phyloP scores from a whole-genome alignment of 2,113 vertebrate genomes.

The Noturus placidus region DNA sequence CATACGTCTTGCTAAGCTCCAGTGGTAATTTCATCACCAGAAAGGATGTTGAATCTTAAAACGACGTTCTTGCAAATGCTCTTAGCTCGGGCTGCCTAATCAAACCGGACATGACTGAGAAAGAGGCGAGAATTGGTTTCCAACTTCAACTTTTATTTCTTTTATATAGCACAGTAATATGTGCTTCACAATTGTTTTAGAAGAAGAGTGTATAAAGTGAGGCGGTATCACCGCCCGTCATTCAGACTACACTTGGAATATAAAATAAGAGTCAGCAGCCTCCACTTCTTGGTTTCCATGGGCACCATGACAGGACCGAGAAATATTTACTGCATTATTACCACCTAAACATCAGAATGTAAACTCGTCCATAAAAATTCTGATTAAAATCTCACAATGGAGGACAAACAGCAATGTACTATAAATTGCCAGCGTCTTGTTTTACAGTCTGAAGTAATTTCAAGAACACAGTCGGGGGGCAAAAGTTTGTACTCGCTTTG shows the following conservation, averaged over 20 bases:
- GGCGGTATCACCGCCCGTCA: not conserved
- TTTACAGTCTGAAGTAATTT: not conserved
- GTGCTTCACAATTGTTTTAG: no score
- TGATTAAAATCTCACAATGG: slow-evolving; percentile 13
- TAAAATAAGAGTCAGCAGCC: slow-evolving; percentile 32
- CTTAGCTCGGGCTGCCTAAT: not conserved
- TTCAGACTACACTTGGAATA: slow-evolving; percentile 22
- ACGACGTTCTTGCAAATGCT: not conserved
- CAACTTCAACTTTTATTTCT: no score
- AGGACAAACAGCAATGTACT: not conserved
- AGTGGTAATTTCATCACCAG: not conserved
- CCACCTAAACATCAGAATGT: not conserved
- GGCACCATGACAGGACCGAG: slow-evolving; percentile 57
- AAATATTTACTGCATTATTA: not conserved
- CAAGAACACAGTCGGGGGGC: not conserved
- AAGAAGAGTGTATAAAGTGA: not conserved
- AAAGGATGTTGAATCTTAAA: not conserved
- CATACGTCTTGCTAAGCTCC: not conserved
- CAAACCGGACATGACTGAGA: not conserved
- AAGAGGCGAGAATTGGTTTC: not conserved
- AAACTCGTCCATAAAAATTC: slow-evolving; percentile 13
- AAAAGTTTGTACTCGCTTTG: not conserved
- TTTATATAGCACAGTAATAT: no score
- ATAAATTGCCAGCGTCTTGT: not conserved
- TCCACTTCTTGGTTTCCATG: slow-evolving; percentile 64